Evolutionary conservation across 2,888 invertebrate genomes (phyloP).

Genomic region (Barypeithes pellucidus): DNA sequence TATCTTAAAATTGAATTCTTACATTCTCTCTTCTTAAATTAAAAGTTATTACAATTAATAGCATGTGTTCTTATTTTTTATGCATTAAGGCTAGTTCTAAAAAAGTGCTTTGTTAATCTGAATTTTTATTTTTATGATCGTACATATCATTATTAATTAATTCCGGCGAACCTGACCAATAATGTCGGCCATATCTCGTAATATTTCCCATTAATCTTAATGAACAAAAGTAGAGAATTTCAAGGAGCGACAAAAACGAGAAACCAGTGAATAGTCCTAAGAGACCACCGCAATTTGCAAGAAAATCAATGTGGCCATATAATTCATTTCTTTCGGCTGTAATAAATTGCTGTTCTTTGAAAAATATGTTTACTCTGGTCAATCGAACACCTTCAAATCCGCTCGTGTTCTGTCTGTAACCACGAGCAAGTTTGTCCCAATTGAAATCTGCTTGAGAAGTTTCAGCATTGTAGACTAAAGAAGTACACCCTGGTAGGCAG

Average conservation of each 20-base stretch:
- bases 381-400: conserved; percentile 71
- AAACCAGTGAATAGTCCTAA: conserved; percentile 78
- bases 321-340: conserved; percentile 75
- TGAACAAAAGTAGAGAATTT: conserved; percentile 77
- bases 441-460: conserved; percentile 82
- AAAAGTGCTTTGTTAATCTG: too few relatives aligned
- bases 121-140: conserved; percentile 57
- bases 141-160: conserved; percentile 63
- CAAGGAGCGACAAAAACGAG: conserved; percentile 77
- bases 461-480: conserved; percentile 81
- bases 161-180: conserved; percentile 67
- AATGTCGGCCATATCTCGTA: conserved; percentile 69
- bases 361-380: conserved; percentile 79
- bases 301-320: conserved; percentile 74
- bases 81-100: too few relatives aligned
- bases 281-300: conserved; percentile 75
- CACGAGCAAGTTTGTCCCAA: conserved; percentile 75
- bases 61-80: too few relatives aligned
- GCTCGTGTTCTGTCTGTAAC: conserved; percentile 69
- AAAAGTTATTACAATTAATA: too few relatives aligned
- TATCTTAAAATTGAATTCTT: too few relatives aligned
- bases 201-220: conserved; percentile 72
- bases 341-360: conserved; percentile 78
- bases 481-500: conserved; percentile 79
- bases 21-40: too few relatives aligned